Evolutionary conservation across 2,797 vertebrate genomes (phyloP).

Genomic region (Cercopithecus petaurista): DNA sequence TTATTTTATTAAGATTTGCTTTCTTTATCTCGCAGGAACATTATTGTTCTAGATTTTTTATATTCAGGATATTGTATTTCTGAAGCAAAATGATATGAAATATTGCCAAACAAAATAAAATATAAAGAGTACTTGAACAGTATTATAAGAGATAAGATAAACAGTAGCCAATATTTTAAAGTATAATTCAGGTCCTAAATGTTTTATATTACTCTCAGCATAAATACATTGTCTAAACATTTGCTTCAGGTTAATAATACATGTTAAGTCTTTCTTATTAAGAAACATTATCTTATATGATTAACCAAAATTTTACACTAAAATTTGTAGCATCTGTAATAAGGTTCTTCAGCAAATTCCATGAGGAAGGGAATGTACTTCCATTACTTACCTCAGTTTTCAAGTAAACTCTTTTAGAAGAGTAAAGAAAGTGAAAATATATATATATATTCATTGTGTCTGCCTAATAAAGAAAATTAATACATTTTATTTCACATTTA

Average conservation of each 20-base stretch:
- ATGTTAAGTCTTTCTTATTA: not conserved
- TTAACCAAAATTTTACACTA: not conserved
- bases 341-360: not conserved
- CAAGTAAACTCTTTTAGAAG: not conserved
- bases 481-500: not conserved
- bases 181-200: not conserved
- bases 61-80: slow-evolving; percentile 57
- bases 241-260: not conserved
- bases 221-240: not conserved
- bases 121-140: not conserved
- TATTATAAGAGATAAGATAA: not conserved
- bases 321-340: not conserved
- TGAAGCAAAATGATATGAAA: slow-evolving; percentile 40
- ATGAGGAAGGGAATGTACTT: not conserved
- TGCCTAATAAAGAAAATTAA: not conserved
- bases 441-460: not conserved
- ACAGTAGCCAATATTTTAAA: not conserved
- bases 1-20: slow-evolving; percentile 38
- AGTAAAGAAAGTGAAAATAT: not conserved
- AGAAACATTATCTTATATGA: not conserved
- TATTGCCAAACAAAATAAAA: slow-evolving; percentile 29
- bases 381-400: not conserved
- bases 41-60: not conserved
- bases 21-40: not conserved
- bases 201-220: not conserved